phyloP scores from a whole-genome alignment of 1,140 invertebrate species.

The Heterodera carotae region DNA sequence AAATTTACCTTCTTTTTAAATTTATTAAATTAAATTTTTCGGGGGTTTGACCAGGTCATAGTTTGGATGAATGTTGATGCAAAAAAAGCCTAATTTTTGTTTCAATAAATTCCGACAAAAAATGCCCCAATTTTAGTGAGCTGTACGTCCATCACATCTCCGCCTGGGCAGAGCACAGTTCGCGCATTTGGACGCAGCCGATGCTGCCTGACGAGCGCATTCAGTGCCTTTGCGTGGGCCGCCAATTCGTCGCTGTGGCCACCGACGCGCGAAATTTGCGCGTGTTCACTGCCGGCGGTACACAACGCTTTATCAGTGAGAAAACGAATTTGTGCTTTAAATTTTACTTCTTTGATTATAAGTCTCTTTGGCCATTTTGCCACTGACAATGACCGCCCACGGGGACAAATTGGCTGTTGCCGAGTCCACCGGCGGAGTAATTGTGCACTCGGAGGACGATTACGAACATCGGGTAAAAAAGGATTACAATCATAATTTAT shows the following conservation, averaged over 20 bases:
- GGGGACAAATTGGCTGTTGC: constrained; percentile 13
- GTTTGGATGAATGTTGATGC: too few species aligned
- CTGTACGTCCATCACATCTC: constrained; percentile 32
- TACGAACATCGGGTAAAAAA: constrained; percentile 39
- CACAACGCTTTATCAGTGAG: constrained; percentile 28
- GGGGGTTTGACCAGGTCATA: too few species aligned
- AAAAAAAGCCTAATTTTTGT: not conserved
- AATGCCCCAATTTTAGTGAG: constrained; percentile 12
- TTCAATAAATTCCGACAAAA: not conserved
- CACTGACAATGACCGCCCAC: constrained; percentile 29
- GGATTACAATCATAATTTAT: constrained; percentile 18
- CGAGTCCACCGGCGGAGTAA: constrained; percentile 26
- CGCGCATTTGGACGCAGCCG: constrained; percentile 25
- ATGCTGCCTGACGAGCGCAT: constrained; percentile 28
- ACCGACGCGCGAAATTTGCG: constrained; percentile 34
- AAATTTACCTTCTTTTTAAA: too few species aligned
- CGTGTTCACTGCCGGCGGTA: constrained; percentile 33
- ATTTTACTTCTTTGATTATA: constrained; percentile 11
- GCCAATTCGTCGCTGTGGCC: constrained; percentile 28
- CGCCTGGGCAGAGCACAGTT: constrained; percentile 30
- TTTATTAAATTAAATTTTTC: too few species aligned
- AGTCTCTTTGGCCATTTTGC: constrained; percentile 25
- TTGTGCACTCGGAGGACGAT: constrained; percentile 30
- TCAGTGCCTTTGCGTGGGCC: constrained; percentile 25
- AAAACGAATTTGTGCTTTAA: not conserved